Percentiles rank a stretch among this genome's conserved stretches.
Evolutionary conservation across 2,888 invertebrate species (phyloP).

Genomic region (Dryococelus australis): DNA sequence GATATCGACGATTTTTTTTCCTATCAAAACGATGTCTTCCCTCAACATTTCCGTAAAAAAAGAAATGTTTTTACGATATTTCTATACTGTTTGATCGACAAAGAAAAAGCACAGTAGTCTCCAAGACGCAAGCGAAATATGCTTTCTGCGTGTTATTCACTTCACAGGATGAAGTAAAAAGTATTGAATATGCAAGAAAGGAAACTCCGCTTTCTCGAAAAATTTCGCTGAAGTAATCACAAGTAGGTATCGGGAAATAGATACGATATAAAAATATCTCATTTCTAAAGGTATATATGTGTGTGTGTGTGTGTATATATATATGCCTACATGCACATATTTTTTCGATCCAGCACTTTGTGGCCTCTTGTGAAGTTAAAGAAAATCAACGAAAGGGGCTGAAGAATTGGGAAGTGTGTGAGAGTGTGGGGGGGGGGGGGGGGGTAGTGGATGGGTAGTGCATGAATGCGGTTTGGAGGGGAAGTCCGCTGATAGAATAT

Average conservation of each 20-base stretch:
- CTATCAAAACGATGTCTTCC: too few relatives aligned
- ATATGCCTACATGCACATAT: too few relatives aligned
- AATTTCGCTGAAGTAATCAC: constrained; percentile 7
- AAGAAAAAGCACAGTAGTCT: too few relatives aligned
- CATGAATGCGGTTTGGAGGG: neutral
- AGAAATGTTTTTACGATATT: too few relatives aligned
- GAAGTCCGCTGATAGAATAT: constrained; percentile 3
- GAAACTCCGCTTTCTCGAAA: neutral
- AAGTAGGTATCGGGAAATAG: neutral
- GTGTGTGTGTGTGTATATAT: too few relatives aligned
- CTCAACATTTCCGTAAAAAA: too few relatives aligned
- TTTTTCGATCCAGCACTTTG: neutral
- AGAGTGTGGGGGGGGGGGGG: neutral
- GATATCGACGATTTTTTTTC: too few relatives aligned
- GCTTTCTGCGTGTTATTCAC: too few relatives aligned
- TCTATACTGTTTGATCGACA: too few relatives aligned
- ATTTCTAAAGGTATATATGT: neutral
- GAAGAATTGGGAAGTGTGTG: too few relatives aligned
- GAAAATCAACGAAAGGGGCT: neutral
- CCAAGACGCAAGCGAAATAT: too few relatives aligned
- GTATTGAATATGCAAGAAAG: neutral
- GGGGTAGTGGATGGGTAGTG: neutral
- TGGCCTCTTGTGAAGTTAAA: neutral
- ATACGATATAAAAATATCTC: neutral
- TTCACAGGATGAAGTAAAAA: neutral